These are phyloP conservation scores for Gorsachius goisagi DNA, from an alignment of 2,113 vertebrate species.

Conservation along the genomic window DNA sequence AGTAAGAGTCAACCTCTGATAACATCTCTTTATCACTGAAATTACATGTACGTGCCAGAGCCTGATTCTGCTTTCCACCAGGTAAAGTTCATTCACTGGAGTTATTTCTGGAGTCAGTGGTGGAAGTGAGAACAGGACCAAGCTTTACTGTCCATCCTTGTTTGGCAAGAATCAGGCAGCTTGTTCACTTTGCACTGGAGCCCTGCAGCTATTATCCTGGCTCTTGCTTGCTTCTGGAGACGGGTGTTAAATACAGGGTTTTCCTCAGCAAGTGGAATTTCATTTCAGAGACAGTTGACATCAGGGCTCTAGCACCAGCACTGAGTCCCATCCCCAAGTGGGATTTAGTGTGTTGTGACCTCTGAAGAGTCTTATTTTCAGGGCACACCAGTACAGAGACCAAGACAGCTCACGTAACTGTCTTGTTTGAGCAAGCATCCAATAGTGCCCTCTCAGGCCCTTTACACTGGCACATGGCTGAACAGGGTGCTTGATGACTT, in stretches of 20 bases:
- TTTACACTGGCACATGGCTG: fast-evolving
- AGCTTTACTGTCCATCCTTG: not conserved
- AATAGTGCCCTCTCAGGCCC: not conserved
- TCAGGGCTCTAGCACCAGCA: not conserved
- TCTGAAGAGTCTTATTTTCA: not conserved
- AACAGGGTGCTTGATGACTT: not conserved
- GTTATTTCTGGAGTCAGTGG: not conserved
- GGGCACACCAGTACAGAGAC: not conserved
- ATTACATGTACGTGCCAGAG: fast-evolving
- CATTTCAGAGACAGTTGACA: not conserved
- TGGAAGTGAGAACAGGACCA: not conserved
- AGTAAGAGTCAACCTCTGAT: not conserved
- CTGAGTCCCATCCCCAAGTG: not conserved
- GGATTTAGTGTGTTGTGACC: not conserved
- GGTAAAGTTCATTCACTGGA: not conserved
- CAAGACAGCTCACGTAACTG: not conserved
- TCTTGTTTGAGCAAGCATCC: not conserved
- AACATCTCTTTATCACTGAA: not conserved
- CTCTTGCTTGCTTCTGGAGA: not conserved
- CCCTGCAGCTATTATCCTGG: not conserved
- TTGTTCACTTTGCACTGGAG: not conserved
- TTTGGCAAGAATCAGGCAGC: not conserved
- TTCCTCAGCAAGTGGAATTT: not conserved
- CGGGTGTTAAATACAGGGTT: not conserved
- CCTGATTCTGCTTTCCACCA: not conserved